Conservation (phyloP, 2,888 invertebrate species). For the Leptopilina drosophilae region DNA sequence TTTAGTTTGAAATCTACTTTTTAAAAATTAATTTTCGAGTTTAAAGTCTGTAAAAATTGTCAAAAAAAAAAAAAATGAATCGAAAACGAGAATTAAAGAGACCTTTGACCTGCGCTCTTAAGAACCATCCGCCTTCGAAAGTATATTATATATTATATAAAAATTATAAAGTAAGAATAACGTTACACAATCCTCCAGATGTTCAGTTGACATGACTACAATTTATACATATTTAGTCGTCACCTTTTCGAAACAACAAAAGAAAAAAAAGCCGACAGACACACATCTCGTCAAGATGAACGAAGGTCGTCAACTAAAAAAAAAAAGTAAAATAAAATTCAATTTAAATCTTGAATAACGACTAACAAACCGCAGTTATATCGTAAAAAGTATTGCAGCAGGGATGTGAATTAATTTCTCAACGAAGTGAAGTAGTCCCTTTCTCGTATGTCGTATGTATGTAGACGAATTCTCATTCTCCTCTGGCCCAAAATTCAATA, state of each 20-base stretch:
- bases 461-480: slow-evolving; percentile 49
- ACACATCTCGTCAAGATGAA: slow-evolving; percentile 52
- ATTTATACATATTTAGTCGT: slow-evolving; percentile 55
- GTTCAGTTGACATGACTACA: slow-evolving; percentile 51
- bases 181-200: slow-evolving; percentile 20
- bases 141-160: too few species aligned
- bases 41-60: too few species aligned
- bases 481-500: slow-evolving; percentile 76
- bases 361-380: slow-evolving; percentile 77
- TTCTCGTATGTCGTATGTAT: slow-evolving; percentile 44
- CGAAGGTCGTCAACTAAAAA: slow-evolving; percentile 60
- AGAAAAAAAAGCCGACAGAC: neutral
- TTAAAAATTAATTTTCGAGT: too few species aligned
- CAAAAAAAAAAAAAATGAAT: too few species aligned
- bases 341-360: slow-evolving; percentile 75
- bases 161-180: too few species aligned
- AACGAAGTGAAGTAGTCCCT: slow-evolving; percentile 61
- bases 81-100: too few species aligned
- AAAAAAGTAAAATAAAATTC: slow-evolving; percentile 60
- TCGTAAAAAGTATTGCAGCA: slow-evolving; percentile 75
- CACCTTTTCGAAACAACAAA: slow-evolving; percentile 49
- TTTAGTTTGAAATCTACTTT: too few species aligned
- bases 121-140: too few species aligned
- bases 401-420: slow-evolving; percentile 74
- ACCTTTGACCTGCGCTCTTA: too few species aligned